Conservation (phyloP, 2,888 invertebrate species). For the Campopleginae sp. region DNA sequence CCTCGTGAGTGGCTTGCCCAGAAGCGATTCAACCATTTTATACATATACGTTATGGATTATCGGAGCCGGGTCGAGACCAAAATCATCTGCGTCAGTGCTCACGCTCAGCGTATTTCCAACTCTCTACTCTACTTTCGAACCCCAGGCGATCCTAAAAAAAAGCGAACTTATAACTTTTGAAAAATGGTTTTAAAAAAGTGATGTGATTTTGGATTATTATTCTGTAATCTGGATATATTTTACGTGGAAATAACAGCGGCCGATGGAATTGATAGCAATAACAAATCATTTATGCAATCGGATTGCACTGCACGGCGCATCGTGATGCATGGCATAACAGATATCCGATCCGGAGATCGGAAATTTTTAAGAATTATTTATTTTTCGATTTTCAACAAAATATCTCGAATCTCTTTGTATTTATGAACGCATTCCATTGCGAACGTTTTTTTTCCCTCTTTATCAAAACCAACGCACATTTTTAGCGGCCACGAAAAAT, state of each 20-base stretch:
- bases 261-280: slow-evolving; percentile 7
- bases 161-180: neutral
- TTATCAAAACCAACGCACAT: neutral
- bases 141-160: slow-evolving; percentile 35
- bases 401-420: neutral
- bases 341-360: neutral
- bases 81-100: slow-evolving; percentile 24
- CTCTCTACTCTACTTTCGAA: slow-evolving; percentile 22
- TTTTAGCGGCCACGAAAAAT: neutral
- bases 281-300: slow-evolving; percentile 25
- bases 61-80: neutral
- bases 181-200: neutral
- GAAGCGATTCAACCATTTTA: slow-evolving; percentile 10
- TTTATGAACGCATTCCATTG: neutral
- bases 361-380: slow-evolving; percentile 26
- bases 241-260: slow-evolving; percentile 2
- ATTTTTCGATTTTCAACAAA: slow-evolving; percentile 10
- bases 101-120: slow-evolving; percentile 6
- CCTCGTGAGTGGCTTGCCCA: slow-evolving; percentile 21
- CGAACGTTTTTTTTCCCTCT: neutral
- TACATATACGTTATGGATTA: neutral
- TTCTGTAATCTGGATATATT: slow-evolving; percentile 6
- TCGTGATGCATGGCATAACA: slow-evolving; percentile 25
- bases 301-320: neutral
- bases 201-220: slow-evolving; percentile 8